Evolutionary conservation across 2,888 invertebrate genomes (phyloP).

Genomic region (Dicyrtoma fusca): DNA sequence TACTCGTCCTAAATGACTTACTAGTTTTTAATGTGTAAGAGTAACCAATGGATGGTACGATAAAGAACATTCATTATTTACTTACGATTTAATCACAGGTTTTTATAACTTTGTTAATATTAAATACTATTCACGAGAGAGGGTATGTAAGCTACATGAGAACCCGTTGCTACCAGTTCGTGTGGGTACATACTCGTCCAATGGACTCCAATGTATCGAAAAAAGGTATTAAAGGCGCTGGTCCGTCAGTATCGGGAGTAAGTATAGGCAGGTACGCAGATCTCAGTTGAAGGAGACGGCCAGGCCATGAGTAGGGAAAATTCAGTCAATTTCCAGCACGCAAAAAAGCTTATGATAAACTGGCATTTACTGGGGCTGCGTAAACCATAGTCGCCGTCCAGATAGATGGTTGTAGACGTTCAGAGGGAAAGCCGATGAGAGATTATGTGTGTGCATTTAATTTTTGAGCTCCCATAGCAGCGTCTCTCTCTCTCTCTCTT

Average conservation of each 20-base stretch:
- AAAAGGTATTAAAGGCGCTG: too few relatives aligned
- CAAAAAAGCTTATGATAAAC: slow-evolving; percentile 13
- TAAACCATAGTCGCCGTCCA: too few relatives aligned
- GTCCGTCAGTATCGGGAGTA: too few relatives aligned
- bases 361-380: slow-evolving; percentile 1
- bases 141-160: too few relatives aligned
- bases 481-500: too few relatives aligned
- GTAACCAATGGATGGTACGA: slow-evolving; percentile 22
- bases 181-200: too few relatives aligned
- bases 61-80: slow-evolving; percentile 32
- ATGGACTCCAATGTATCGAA: too few relatives aligned
- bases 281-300: too few relatives aligned
- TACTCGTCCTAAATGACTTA: slow-evolving; percentile 8
- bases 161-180: too few relatives aligned
- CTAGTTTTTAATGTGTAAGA: slow-evolving; percentile 26
- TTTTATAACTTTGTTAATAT: slow-evolving; percentile 24
- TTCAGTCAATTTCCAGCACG: slow-evolving; percentile 12
- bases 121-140: too few relatives aligned
- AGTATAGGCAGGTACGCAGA: too few relatives aligned
- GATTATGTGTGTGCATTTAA: slow-evolving; percentile 31
- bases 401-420: slow-evolving; percentile 6
- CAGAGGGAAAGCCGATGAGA: slow-evolving; percentile 5
- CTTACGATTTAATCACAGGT: slow-evolving; percentile 27
- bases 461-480: slow-evolving; percentile 27
- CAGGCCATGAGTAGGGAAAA: neutral